phyloP scores from a whole-genome alignment of 1,140 invertebrate genomes.

The Zaprionus nigranus region DNA sequence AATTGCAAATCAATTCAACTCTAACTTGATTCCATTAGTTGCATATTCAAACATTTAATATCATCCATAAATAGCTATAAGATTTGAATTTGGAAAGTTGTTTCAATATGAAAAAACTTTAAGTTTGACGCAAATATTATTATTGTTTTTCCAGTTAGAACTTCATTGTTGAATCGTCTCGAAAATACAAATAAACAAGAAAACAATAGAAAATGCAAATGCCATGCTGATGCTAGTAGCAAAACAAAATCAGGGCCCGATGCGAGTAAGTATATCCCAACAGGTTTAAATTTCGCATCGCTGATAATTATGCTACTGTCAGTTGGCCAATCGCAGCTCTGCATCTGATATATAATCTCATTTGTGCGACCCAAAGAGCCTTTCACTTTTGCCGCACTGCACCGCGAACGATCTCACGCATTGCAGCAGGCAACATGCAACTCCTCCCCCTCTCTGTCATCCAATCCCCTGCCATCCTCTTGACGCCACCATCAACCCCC shows the following conservation, averaged over 20 bases:
- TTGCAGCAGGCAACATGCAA: constrained; percentile 20
- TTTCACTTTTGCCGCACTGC: constrained; percentile 74
- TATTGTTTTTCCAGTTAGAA: constrained; percentile 47
- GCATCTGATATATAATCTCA: constrained; percentile 73
- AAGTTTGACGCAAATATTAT: constrained; percentile 28
- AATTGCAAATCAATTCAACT: constrained; percentile 20
- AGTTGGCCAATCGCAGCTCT: constrained; percentile 66
- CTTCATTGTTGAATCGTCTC: constrained; percentile 50
- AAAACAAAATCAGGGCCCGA: constrained; percentile 1
- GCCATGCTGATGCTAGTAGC: not conserved
- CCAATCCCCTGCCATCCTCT: not conserved
- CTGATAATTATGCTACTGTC: constrained; percentile 60
- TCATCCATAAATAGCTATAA: constrained; percentile 12
- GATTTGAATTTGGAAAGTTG: constrained; percentile 58
- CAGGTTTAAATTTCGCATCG: constrained; percentile 53
- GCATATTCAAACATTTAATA: constrained; percentile 14
- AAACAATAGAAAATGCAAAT: constrained; percentile 75
- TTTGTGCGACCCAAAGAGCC: constrained; percentile 74
- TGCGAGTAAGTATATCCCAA: constrained; percentile 27
- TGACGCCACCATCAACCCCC: constrained; percentile 19
- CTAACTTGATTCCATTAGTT: constrained; percentile 30
- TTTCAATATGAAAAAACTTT: constrained; percentile 24
- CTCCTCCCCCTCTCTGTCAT: not conserved
- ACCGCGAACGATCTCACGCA: constrained; percentile 66
- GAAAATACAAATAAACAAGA: constrained; percentile 4